Evolutionary conservation across 2,113 vertebrate species (phyloP).

Genomic region (Martes martes): DNA sequence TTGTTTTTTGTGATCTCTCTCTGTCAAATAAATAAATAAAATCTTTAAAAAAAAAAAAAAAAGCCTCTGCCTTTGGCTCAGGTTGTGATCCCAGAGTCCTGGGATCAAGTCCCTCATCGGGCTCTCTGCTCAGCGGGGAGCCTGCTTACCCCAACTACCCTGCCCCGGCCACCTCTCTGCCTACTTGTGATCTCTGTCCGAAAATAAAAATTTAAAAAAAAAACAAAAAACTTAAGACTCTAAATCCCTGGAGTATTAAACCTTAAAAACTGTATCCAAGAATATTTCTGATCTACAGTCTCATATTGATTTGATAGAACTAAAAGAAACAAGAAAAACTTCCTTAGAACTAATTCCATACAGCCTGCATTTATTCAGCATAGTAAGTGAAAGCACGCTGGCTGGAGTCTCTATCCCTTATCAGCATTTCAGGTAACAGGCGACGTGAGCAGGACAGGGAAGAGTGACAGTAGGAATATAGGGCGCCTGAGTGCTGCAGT

Average conservation of each 20-base stretch:
- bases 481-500: not conserved
- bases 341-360: not conserved
- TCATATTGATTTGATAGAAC: not conserved
- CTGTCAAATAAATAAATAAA: too few species aligned
- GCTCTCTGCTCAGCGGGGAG: too few species aligned
- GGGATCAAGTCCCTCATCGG: too few species aligned
- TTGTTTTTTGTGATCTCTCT: too few species aligned
- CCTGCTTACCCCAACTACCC: too few species aligned
- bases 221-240: not conserved
- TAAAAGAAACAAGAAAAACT: conserved; percentile 24
- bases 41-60: not conserved
- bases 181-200: too few species aligned
- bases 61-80: not conserved
- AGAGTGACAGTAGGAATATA: not conserved
- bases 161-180: too few species aligned
- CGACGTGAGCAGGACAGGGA: not conserved
- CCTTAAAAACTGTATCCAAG: not conserved
- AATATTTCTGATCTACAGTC: not conserved
- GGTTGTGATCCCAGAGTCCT: too few species aligned
- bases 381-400: not conserved
- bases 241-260: not conserved
- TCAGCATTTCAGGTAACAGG: not conserved
- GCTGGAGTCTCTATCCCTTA: not conserved
- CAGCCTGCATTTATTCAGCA: not conserved
- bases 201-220: too few species aligned